Conservation (phyloP, 1,140 invertebrate species). For the Polyergus mexicanus region DNA sequence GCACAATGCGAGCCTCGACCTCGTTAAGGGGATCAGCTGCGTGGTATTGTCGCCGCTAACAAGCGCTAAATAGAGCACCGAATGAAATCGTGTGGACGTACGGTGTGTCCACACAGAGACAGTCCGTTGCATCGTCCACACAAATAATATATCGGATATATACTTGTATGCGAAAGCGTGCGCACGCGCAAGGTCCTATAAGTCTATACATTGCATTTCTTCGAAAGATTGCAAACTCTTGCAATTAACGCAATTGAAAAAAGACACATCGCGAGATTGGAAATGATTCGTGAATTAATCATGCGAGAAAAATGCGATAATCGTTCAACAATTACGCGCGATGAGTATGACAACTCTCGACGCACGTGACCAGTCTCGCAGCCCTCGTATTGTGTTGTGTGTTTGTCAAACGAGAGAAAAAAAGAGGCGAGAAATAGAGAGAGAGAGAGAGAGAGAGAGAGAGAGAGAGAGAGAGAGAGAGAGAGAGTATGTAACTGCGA, state of each 20-base stretch:
- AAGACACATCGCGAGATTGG: not conserved
- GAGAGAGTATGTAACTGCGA: conserved; percentile 50
- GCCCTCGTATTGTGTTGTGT: conserved; percentile 43
- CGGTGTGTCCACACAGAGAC: conserved; percentile 57
- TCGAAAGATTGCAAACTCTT: not conserved
- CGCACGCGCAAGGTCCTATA: not conserved
- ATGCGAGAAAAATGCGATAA: not conserved
- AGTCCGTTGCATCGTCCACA: conserved; percentile 53
- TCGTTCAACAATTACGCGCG: conserved; percentile 18
- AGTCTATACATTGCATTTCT: not conserved
- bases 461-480: conserved; percentile 37
- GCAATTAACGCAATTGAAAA: conserved; percentile 37
- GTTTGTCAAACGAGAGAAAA: conserved; percentile 58
- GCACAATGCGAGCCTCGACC: conserved; percentile 76
- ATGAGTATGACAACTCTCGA: conserved; percentile 58
- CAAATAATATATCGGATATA: conserved; percentile 51
- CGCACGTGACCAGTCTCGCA: conserved; percentile 46
- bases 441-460: conserved; percentile 65
- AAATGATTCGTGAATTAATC: conserved; percentile 19
- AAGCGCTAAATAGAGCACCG: conserved; percentile 84
- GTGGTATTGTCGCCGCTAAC: conserved; percentile 83
- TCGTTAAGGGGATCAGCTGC: conserved; percentile 85
- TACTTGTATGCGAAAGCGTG: not conserved
- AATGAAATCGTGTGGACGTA: conserved; percentile 76
- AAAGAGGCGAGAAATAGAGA: conserved; percentile 32